Percentiles rank a stretch among this genome's conserved stretches.
Conservation (phyloP, 2,888 invertebrate species). For the Drosophila mimica region DNA sequence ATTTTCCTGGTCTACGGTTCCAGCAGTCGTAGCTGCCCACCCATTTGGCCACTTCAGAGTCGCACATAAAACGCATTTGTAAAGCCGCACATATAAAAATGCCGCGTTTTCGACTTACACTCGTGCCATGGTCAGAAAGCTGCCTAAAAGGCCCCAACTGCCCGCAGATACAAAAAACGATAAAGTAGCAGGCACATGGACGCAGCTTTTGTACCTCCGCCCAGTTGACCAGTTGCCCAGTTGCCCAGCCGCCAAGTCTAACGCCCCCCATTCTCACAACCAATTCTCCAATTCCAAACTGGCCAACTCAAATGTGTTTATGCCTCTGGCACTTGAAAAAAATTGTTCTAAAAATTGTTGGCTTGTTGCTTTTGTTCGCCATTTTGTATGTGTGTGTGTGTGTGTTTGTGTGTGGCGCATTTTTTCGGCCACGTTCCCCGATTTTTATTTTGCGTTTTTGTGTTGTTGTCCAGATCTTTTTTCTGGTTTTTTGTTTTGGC, state of each 20-base stretch:
- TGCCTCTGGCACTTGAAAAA: conserved; percentile 72
- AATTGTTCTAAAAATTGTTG: conserved; percentile 72
- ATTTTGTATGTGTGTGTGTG: conserved; percentile 48
- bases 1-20: conserved; percentile 6
- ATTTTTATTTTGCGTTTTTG: conserved; percentile 30
- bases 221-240: not conserved
- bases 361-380: conserved; percentile 79
- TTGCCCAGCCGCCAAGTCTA: not conserved
- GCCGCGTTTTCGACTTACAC: conserved; percentile 64
- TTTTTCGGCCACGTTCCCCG: conserved; percentile 48
- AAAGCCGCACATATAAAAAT: conserved; percentile 47
- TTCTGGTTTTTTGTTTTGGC: conserved; percentile 75
- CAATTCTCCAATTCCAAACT: conserved; percentile 17
- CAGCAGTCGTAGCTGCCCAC: conserved; percentile 1
- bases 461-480: conserved; percentile 38
- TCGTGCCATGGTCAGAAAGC: conserved; percentile 51
- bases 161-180: conserved; percentile 53
- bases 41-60: conserved; percentile 48
- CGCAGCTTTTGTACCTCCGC: conserved; percentile 30
- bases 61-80: conserved; percentile 64
- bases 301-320: conserved; percentile 59
- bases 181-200: conserved; percentile 55
- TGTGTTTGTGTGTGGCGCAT: conserved; percentile 37
- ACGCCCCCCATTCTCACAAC: conserved; percentile 3
- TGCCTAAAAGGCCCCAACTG: conserved; percentile 61